Evolutionary conservation across 2,888 invertebrate species (phyloP).

Genomic region (Eurytoma adleriae): DNA sequence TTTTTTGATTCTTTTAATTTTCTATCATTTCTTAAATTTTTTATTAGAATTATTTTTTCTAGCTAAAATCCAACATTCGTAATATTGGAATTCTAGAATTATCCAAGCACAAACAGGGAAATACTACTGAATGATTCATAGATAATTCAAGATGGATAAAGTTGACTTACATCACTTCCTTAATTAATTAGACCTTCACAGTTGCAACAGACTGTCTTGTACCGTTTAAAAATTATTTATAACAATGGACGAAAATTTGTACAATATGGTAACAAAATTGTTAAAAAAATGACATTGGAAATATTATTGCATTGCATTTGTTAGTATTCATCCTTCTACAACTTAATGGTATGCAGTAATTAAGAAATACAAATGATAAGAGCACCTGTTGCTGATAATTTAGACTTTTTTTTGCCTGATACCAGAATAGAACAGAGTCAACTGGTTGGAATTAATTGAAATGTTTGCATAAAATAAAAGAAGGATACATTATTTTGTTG

Average conservation of each 20-base stretch:
- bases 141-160: conserved; percentile 2
- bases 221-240: conserved; percentile 5
- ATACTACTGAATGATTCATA: conserved; percentile 34
- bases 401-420: background rate
- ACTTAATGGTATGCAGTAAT: too few relatives aligned
- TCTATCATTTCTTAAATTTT: background rate
- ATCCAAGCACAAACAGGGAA: conserved; percentile 2
- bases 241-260: background rate
- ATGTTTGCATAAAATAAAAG: conserved; percentile 5
- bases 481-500: background rate
- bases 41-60: background rate
- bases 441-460: background rate
- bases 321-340: too few relatives aligned
- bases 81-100: conserved; percentile 1
- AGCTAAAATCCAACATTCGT: background rate
- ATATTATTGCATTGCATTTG: background rate
- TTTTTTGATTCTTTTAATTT: conserved; percentile 1
- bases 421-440: background rate
- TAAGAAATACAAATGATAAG: background rate
- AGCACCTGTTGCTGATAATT: conserved; percentile 16
- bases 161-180: conserved; percentile 34
- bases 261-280: background rate
- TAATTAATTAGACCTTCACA: conserved; percentile 35
- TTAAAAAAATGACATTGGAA: conserved; percentile 1
- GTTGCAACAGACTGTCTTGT: conserved; percentile 1